Evolutionary conservation across 1,140 invertebrate genomes (phyloP), one percentile per base, ranked within the genome.

Genomic region (Zaprionus tsacasi): DNA sequence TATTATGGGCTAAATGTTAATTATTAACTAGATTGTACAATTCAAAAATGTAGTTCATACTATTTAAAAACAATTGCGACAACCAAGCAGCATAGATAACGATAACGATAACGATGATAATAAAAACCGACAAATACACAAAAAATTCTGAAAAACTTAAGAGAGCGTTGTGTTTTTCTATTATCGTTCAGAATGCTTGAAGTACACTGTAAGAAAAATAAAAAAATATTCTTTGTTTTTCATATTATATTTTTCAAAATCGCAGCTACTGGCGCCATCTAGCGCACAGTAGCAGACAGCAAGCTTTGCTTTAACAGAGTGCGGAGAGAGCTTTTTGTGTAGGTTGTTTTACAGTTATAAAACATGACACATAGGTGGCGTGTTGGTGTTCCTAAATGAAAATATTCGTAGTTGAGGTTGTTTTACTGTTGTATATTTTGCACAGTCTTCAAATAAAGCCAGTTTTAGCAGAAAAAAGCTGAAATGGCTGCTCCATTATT

Each of bases 1-100:
- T 89, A 81, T 89, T 88, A 83, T 83, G 83, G 83, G 83, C 83
- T 88, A 88, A 89, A 88, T 89, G 83, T 88, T 88, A 87, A 88
- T 82, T 88, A 88, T 80, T 87, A 87, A 87, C 66, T 87, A 87
- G 82, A 87, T 80, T 87, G 82, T 87, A 87, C 70, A 88, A 88
- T 87, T 87, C 82, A 87, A 87, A 87, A 30, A 88, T 88, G 82
- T 87, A 87, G 82, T 88, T 87, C 80, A 88, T 87, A 87, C 85
- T 87, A 87, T 87, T 87, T 87, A 87, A 87, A 87, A 88, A 79
- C 79, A 81, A 81, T 57, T 57, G 55, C 54, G 56, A 66, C 7
- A 66, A 56, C 36, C 25, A 54, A 30, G 17, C 15, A 66, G 54
- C 64, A 70, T 70, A 36, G 60, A 70, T 70, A 70, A 65, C 60